Evolutionary conservation across 2,888 invertebrate genomes (phyloP), one percentile per base, ranked within the genome.

Genomic region (Arge pagana): DNA sequence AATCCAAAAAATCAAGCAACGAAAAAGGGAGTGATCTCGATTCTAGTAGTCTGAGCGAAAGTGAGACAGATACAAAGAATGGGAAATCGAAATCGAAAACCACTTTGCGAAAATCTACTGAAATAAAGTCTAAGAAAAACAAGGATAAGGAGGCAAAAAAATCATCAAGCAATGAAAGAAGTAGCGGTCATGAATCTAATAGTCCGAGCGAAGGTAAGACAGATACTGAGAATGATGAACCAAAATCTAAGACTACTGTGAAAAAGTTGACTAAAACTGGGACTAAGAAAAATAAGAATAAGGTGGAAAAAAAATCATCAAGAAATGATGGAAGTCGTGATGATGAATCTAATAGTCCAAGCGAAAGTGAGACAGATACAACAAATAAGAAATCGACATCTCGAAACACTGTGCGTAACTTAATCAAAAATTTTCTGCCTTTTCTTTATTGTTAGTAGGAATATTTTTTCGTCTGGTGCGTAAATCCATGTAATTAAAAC

Each of bases 231-330:
- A n/a, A n/a, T n/a, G n/a, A n/a, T n/a, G n/a, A n/a, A n/a, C n/a
- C n/a, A n/a, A n/a, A n/a, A n/a, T n/a, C n/a, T n/a, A 57, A 59
- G 33, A 42, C 33, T 8, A 54, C 58, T 31, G 50, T n/a, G n/a
- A 45, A 45, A 45, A 45, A 11, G 23, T 23, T 56, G 5, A 55
- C 52, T 2, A 54, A 53, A 35, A 59, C 52, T 26, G 60, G 61
- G 16, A 55, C 56, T 21, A 61, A 64, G 24, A 48, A 10, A 13
- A n/a, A 3, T 4, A 13, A 33, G 33, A 45, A 23, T n/a, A n/a
- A 11, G 16, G 16, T 15, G 19, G n/a, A n/a, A n/a, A n/a, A 50
- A 40, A 19, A 55, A 16, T 39, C 21, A 36, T 13, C 48, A 40
- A 16, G 42, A 31, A n/a, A 31, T 42, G 30, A 50, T 18, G 48